Evolutionary conservation across 2,888 invertebrate genomes (phyloP).

Genomic region (Brassicogethes aeneus): DNA sequence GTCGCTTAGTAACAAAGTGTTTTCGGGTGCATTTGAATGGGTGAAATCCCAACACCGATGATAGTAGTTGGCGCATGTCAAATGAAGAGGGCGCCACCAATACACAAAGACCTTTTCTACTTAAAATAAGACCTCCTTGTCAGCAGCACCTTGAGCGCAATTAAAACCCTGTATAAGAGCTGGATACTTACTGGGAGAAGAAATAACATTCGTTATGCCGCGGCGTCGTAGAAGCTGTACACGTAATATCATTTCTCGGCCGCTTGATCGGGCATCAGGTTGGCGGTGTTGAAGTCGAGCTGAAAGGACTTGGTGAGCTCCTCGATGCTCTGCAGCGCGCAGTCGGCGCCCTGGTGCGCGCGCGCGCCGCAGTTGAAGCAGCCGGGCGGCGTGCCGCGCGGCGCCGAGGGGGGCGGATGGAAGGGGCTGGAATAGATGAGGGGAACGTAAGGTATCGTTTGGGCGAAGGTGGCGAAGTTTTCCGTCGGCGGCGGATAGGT

Average conservation of each 20-base stretch:
- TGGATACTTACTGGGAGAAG: no score
- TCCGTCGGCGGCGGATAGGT: constrained; percentile 12
- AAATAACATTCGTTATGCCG: neutral
- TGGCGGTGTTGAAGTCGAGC: constrained; percentile 60
- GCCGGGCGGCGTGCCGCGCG: constrained; percentile 54
- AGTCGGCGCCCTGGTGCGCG: constrained; percentile 77
- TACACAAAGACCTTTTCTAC: no score
- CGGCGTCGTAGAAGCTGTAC: constrained; percentile 7
- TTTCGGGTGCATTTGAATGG: no score
- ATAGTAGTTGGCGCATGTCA: no score
- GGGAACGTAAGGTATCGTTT: constrained; percentile 25
- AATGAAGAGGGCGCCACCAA: no score
- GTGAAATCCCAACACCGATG: no score
- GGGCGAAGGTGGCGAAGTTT: constrained; percentile 25
- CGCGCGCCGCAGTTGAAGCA: constrained; percentile 91
- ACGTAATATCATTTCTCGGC: constrained; percentile 15
- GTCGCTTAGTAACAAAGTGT: no score
- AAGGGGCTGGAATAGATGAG: constrained; percentile 39
- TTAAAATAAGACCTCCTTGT: no score
- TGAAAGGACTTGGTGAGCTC: constrained; percentile 73
- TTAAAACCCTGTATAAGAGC: no score
- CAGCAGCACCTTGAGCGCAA: no score
- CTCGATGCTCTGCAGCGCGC: constrained; percentile 86
- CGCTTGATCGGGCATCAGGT: constrained; percentile 6
- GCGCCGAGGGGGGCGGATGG: constrained; percentile 35